Evolutionary conservation across 2,113 vertebrate species (phyloP).

Genomic region (Sylvilagus bachmani): DNA sequence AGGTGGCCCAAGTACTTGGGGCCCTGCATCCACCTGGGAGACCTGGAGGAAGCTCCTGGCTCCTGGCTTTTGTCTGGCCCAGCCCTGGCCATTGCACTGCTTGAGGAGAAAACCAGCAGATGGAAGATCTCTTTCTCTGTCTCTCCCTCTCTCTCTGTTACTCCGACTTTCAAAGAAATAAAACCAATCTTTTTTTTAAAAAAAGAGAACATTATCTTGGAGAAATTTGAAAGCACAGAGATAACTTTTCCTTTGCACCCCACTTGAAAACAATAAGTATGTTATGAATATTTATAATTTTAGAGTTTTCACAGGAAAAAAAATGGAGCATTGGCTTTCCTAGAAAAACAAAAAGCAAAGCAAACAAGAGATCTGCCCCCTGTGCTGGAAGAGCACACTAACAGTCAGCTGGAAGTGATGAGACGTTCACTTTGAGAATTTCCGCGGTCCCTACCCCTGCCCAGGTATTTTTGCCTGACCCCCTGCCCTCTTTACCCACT

Average conservation of each 20-base stretch:
- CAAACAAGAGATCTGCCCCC: neutral
- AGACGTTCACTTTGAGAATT: neutral
- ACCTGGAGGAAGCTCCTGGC: too few relatives aligned
- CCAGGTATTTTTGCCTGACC: neutral
- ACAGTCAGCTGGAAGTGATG: neutral
- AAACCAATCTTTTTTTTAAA: too few relatives aligned
- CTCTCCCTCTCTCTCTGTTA: too few relatives aligned
- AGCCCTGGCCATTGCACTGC: too few relatives aligned
- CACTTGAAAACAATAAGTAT: slow-evolving; percentile 24
- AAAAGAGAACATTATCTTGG: neutral
- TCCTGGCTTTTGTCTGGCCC: too few relatives aligned
- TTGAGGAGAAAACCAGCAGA: too few relatives aligned
- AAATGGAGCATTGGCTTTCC: neutral
- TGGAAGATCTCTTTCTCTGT: too few relatives aligned
- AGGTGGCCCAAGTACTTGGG: too few relatives aligned
- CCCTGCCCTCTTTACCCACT: neutral
- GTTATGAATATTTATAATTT: neutral
- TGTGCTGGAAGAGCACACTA: neutral
- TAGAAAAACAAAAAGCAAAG: neutral
- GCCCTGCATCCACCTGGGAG: too few relatives aligned
- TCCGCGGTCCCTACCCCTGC: neutral
- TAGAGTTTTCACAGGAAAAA: neutral
- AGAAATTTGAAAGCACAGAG: slow-evolving; percentile 3
- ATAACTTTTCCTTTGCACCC: neutral
- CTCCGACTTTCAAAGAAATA: too few relatives aligned